Base-by-base conservation (phyloP, 2,797 vertebrate species). In the Botia kubotai region DNA sequence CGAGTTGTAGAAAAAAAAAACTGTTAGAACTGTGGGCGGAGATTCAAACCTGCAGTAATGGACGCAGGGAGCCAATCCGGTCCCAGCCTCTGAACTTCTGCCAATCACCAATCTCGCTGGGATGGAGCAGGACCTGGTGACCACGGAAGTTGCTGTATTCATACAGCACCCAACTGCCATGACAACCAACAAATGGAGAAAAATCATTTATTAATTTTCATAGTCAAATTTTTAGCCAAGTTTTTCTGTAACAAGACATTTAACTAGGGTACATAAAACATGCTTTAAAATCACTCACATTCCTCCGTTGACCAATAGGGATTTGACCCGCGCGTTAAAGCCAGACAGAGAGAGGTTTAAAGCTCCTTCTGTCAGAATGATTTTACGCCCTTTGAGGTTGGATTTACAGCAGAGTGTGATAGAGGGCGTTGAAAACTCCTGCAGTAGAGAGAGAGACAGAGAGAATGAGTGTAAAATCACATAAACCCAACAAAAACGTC, bases 391-490 rank as follows among this genome's bases (percentile, higher is more conserved):
- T 87, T 89, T 93, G 87, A 95, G 97, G 88, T 90, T 91, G 77
- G 74, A 89, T 90, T 96, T 97, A 87, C 93, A 95, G 91, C 95
- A 98, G 76, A 99, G 88, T 66, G 91, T 62, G 90, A 98, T 92
- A 83, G 91, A 93, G 1, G 97, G 96, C 72, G 97, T 92, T 62
- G 98, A 98, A 75, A 98, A 93, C 89, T 97, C 97, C 98, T 99
- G 86, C 21, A 10, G 57, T 21, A 17, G 23, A 71, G 2, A 72
- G 2, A 39, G 4, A 53, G 71, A 7, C 48, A 65, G 48, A 72
- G 4, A 39, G 19, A 26, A 10, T 19, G 21, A 19, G 21, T 3
- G 10, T 53, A 46, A 4, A 23, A 81, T 29, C 63, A 46, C 36
- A 58, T 17, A n/a, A 69, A 58, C 21, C 6, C 39, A 43, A 43